Percentiles rank a stretch among this genome's conserved stretches.
Evolutionary conservation across 2,113 vertebrate genomes (phyloP).

Genomic region (Phyllopteryx taeniolatus): DNA sequence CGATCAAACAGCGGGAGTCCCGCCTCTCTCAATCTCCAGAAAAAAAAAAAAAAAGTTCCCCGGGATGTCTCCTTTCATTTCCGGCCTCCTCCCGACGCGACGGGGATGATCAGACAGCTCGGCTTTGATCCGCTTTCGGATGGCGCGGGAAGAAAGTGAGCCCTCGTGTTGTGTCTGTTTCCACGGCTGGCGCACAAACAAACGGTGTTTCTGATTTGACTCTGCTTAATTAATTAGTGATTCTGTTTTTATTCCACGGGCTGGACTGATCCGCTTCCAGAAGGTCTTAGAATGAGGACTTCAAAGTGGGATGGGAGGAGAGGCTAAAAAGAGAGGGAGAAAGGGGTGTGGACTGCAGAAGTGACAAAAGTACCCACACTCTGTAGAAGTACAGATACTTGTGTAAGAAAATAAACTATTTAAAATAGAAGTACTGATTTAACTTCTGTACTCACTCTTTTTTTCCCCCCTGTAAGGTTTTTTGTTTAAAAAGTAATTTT

Average conservation of each 20-base stretch:
- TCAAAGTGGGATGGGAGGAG: slow-evolving; percentile 88
- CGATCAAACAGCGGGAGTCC: slow-evolving; percentile 75
- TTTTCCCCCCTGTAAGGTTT: no score
- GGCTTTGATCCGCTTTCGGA: slow-evolving; percentile 88
- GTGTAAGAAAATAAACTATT: slow-evolving; percentile 14
- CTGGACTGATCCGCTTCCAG: slow-evolving; percentile 96
- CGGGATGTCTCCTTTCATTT: slow-evolving; percentile 74
- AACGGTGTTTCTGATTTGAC: slow-evolving; percentile 99
- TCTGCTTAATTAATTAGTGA: slow-evolving; percentile 99
- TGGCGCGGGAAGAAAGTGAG: slow-evolving; percentile 78
- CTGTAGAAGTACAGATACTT: background rate
- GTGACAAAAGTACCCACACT: background rate
- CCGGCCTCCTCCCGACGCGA: slow-evolving; percentile 64
- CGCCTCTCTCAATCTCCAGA: slow-evolving; percentile 55
- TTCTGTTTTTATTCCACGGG: slow-evolving; percentile 89
- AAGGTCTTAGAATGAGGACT: slow-evolving; percentile 93
- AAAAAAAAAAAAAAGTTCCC: slow-evolving; percentile 75
- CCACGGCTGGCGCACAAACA: slow-evolving; percentile 93
- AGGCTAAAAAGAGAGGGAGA: slow-evolving; percentile 74
- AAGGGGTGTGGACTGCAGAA: slow-evolving; percentile 73
- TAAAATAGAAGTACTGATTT: background rate
- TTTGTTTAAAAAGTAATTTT: no score
- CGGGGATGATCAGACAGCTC: slow-evolving; percentile 76
- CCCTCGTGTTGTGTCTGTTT: slow-evolving; percentile 92
- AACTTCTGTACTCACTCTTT: no score